phyloP scores from a whole-genome alignment of 2,888 invertebrate species.

The Lissocephala sabroskyi region DNA sequence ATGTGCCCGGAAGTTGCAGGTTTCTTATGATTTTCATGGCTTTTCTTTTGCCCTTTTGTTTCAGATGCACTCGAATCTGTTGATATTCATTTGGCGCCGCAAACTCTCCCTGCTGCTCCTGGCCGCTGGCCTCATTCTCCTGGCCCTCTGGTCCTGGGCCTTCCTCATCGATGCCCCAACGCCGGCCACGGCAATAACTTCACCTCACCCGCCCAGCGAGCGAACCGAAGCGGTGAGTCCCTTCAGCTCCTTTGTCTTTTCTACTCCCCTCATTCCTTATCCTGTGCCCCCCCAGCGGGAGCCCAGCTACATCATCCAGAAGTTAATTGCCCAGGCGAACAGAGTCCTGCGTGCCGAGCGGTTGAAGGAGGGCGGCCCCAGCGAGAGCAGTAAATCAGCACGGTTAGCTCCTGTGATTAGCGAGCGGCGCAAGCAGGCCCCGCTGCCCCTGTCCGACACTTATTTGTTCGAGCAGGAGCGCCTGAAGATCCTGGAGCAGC shows the following conservation, averaged over 20 bases:
- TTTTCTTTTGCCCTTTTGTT: background rate
- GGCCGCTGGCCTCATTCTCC: constrained; percentile 60
- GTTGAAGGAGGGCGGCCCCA: constrained; percentile 58
- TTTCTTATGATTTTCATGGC: background rate
- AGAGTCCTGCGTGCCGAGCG: constrained; percentile 65
- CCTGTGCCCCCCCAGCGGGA: background rate
- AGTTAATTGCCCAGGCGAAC: constrained; percentile 71
- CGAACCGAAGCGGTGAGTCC: constrained; percentile 7
- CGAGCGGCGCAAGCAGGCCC: constrained; percentile 57
- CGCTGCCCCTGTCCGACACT: constrained; percentile 63
- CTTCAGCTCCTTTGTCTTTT: background rate
- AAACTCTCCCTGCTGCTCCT: constrained; percentile 69
- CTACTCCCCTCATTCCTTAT: background rate
- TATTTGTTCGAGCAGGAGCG: constrained; percentile 71
- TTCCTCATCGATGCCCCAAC: constrained; percentile 58
- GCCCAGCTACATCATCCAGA: constrained; percentile 66
- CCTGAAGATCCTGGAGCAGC: constrained; percentile 70
- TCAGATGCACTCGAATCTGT: constrained; percentile 71
- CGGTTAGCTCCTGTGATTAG: constrained; percentile 30
- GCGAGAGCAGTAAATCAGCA: constrained; percentile 53
- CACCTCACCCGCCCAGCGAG: constrained; percentile 2
- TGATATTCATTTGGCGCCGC: constrained; percentile 70
- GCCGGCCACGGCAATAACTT: constrained; percentile 18
- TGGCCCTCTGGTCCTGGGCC: constrained; percentile 72
- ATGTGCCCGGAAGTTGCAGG: background rate